Base-by-base conservation (phyloP, 2,113 vertebrate species). In the Picathartes gymnocephalus region DNA sequence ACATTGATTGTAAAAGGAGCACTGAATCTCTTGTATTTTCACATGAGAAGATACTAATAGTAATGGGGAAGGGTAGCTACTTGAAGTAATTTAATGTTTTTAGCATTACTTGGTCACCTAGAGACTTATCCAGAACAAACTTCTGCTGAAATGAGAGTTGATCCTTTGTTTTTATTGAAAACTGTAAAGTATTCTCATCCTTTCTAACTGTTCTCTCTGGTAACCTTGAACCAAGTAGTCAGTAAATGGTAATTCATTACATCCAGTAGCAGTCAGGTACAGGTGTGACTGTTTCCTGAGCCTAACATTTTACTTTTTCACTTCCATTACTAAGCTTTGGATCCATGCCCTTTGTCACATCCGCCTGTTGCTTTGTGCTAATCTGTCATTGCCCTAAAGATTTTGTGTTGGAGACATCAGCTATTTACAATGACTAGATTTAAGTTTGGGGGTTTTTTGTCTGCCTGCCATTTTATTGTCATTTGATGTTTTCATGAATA, bases 191-290 rank as follows among this genome's bases (percentile, higher is more conserved):
- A 65, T 10, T n/a, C 15, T 81, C 10, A 35, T 42, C 6, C 11
- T 84, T 90, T 93, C 61, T 85, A 77, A 54, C 73, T 92, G 33
- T 92, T 97, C 86, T 64, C 87, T 85, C 78, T 61, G 35, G 42
- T 94, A 92, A 95, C 84, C 65, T 96, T 96, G 90, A 95, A 93
- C 57, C 48, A 71, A 27, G 9, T 35, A 84, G 76, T 47, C 27
- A 86, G 20, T 88, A 92, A 91, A 91, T 70, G 79, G 40, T 74
- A 33, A 31, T 92, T 74, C 18, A 15, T 61, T 91, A 50, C 53
- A 87, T 93, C 68, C 87, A 96, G 81, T 77, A 68, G 10, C 8
- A 40, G 64, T 86, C 71, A 96, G 80, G 8, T 91, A 50, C 44
- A 94, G 73, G n/a, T 54, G 58, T 80, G 73, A 61, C 64, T 70